phyloP scores from a whole-genome alignment of 1,140 invertebrate species.

The Laupala kohalensis region DNA sequence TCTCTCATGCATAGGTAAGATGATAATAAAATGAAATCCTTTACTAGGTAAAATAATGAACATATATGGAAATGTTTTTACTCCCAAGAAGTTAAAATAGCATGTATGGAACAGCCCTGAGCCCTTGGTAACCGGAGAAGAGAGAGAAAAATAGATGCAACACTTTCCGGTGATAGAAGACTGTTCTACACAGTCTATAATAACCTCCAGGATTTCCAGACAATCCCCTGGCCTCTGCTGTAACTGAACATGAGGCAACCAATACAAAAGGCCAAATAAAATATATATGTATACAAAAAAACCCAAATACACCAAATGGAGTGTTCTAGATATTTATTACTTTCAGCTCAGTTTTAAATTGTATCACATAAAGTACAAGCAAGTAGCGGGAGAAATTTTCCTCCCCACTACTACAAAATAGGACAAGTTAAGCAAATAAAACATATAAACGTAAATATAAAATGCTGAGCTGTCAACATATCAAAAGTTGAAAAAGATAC shows the following conservation, averaged over 20 bases:
- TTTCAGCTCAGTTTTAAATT: neutral
- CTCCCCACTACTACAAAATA: neutral
- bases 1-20: too few species aligned
- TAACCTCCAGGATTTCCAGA: neutral
- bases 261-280: neutral
- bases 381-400: neutral
- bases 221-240: neutral
- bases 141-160: constrained; percentile 4
- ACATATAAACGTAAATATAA: neutral
- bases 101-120: constrained; percentile 22
- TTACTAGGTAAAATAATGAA: too few species aligned
- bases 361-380: neutral
- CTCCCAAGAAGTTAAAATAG: neutral
- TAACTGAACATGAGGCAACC: neutral
- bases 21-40: too few species aligned
- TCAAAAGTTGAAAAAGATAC: neutral
- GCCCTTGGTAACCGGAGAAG: constrained; percentile 17
- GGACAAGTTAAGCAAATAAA: neutral
- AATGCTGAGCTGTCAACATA: neutral
- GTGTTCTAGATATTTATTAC: neutral
- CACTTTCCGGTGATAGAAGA: neutral
- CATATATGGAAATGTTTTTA: too few species aligned
- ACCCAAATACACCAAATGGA: neutral
- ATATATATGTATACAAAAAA: neutral
- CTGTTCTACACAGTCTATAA: constrained; percentile 1